Percentiles rank a stretch among this genome's conserved stretches.
Conservation (phyloP, 2,888 invertebrate species). For the Nomada flava region DNA sequence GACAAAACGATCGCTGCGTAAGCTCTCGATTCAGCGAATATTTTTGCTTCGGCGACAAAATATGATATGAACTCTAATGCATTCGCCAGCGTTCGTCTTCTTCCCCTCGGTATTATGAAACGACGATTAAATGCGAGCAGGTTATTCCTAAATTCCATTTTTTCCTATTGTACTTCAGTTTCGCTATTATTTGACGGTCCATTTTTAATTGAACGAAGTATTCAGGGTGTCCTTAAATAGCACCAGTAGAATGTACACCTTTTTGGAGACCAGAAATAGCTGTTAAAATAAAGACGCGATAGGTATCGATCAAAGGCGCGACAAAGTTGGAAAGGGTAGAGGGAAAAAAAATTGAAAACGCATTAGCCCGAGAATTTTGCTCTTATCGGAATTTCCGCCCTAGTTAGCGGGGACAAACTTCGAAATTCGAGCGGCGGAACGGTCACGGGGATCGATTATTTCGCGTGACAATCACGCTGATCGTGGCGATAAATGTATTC, state of each 20-base stretch:
- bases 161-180: neutral
- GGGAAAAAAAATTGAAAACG: conserved; percentile 23
- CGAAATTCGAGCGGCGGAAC: conserved; percentile 24
- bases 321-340: neutral
- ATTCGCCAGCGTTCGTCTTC: neutral
- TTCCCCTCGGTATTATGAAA: neutral
- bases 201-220: neutral
- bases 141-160: neutral
- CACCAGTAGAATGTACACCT: no score
- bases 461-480: neutral
- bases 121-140: neutral
- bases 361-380: conserved; percentile 32
- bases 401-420: conserved; percentile 45
- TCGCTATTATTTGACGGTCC: no score
- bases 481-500: neutral
- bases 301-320: conserved; percentile 30
- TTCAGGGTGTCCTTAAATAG: no score
- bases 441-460: conserved; percentile 19
- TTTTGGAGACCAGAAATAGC: no score
- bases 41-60: neutral
- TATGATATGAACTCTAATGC: neutral
- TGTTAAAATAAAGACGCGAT: neutral
- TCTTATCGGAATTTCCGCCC: conserved; percentile 50
- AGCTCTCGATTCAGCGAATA: neutral
- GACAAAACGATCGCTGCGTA: neutral